Percentiles rank a stretch among this genome's conserved stretches.
Evolutionary conservation across 2,797 vertebrate genomes (phyloP).

Genomic region (Brachymystax lenok): DNA sequence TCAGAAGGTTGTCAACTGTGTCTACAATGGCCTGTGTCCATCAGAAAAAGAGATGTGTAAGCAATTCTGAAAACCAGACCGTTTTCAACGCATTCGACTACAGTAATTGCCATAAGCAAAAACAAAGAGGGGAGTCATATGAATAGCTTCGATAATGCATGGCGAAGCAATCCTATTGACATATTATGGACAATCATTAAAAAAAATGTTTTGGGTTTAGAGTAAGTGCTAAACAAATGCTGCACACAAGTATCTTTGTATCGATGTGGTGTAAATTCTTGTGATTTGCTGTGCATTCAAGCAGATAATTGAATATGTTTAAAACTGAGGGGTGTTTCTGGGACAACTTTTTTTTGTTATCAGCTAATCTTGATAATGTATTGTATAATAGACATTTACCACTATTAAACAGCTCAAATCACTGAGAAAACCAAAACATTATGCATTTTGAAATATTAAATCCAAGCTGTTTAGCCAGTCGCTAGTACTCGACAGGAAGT

Average conservation of each 20-base stretch:
- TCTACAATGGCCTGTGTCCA: conserved; percentile 93
- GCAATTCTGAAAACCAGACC: conserved; percentile 24
- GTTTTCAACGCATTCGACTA: background rate
- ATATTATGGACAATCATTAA: background rate
- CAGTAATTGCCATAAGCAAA: conserved; percentile 1
- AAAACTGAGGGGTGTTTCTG: background rate
- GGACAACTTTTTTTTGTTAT: too few species aligned
- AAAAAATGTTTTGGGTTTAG: conserved; percentile 8
- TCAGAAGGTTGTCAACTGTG: conserved; percentile 97
- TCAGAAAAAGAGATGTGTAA: conserved; percentile 54
- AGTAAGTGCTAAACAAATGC: background rate
- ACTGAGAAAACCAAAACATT: background rate
- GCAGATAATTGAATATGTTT: conserved; percentile 23
- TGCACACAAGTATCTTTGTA: background rate
- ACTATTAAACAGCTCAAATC: too few species aligned
- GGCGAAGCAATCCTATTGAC: background rate
- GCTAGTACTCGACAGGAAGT: conserved; percentile 42
- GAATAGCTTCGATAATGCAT: background rate
- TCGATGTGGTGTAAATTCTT: background rate
- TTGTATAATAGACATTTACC: too few species aligned
- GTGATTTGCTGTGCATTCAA: conserved; percentile 13
- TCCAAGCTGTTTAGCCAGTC: conserved; percentile 42
- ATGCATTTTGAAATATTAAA: conserved; percentile 15
- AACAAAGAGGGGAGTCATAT: background rate
- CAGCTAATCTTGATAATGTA: too few species aligned